A percentile compares a stretch with the other conserved stretches of the same genome.
Evolutionary conservation across 1,140 invertebrate genomes (phyloP).

Genomic region (Eriocheir sinensis): DNA sequence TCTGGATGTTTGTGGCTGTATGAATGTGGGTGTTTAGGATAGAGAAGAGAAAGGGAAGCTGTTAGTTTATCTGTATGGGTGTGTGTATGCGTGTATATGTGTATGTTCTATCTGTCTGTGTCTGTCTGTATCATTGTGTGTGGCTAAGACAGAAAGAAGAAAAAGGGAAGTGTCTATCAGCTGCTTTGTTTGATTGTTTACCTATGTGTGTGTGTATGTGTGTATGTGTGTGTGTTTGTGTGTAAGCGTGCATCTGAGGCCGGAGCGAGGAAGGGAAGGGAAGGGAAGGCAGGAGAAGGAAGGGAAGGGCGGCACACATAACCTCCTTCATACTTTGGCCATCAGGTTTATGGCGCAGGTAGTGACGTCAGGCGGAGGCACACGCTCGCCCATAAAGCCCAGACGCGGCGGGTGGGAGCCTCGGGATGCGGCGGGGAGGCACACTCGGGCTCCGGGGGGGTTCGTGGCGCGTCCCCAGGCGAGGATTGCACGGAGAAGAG

Average conservation of each 20-base stretch:
- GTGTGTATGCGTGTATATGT: conserved; percentile 16
- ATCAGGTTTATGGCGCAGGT: conserved; percentile 22
- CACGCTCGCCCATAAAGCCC: neutral
- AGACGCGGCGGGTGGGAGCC: neutral
- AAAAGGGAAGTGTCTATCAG: neutral
- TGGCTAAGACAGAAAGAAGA: neutral
- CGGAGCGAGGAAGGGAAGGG: neutral
- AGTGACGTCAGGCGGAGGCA: conserved; percentile 19
- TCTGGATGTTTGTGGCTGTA: neutral
- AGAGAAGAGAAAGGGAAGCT: neutral
- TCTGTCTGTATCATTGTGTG: neutral
- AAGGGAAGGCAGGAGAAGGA: neutral
- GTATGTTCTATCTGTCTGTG: neutral
- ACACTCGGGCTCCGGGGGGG: neutral
- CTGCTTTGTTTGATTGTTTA: conserved; percentile 13
- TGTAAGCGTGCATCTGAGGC: neutral
- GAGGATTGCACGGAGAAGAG: too few relatives aligned
- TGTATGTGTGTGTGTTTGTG: conserved; percentile 51
- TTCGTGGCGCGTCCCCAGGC: too few relatives aligned
- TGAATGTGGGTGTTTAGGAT: conserved; percentile 9
- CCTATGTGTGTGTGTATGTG: conserved; percentile 49
- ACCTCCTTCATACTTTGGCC: conserved; percentile 13
- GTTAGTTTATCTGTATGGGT: conserved; percentile 31
- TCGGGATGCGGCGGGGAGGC: neutral
- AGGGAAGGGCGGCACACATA: neutral